These are phyloP conservation scores for Drosophila anomalata DNA, from an alignment of 2,888 invertebrate genomes.

Conservation along the genomic window DNA sequence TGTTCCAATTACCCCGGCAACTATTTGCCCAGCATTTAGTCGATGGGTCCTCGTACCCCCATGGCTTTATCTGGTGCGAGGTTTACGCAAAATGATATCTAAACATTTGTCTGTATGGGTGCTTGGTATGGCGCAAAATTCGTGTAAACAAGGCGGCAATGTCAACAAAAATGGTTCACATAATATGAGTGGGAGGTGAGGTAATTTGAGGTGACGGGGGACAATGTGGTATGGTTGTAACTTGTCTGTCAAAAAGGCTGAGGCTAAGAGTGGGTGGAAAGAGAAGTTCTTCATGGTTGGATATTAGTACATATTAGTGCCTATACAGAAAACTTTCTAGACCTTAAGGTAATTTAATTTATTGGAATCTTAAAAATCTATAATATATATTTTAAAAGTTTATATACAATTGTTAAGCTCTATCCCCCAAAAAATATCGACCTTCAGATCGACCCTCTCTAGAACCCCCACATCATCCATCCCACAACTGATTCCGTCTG, in stretches of 20 bases:
- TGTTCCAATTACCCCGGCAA: conserved; percentile 60
- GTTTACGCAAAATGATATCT: conserved; percentile 61
- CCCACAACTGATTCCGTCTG: conserved; percentile 25
- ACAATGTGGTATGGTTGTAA: conserved; percentile 1
- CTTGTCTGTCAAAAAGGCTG: conserved; percentile 26
- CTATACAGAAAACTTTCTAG: too few relatives aligned
- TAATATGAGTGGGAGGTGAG: conserved; percentile 34
- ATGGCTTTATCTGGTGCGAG: conserved; percentile 34
- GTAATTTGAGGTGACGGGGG: conserved; percentile 13
- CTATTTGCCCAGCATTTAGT: conserved; percentile 65
- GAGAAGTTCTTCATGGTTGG: not conserved
- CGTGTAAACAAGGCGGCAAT: conserved; percentile 65
- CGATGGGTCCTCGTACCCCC: conserved; percentile 12
- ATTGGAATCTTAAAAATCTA: too few relatives aligned
- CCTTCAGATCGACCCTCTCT: conserved; percentile 7
- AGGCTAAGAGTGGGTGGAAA: not conserved
- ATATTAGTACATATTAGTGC: too few relatives aligned
- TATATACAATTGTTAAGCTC: too few relatives aligned
- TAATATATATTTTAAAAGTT: too few relatives aligned
- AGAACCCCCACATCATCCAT: not conserved
- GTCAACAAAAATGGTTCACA: conserved; percentile 49
- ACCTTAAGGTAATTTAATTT: too few relatives aligned
- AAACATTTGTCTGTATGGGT: conserved; percentile 53
- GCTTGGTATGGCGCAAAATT: conserved; percentile 33
- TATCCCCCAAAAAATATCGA: not conserved